phyloP scores from a whole-genome alignment of 2,888 invertebrate species.

The Rhagophthalmus giganteus region DNA sequence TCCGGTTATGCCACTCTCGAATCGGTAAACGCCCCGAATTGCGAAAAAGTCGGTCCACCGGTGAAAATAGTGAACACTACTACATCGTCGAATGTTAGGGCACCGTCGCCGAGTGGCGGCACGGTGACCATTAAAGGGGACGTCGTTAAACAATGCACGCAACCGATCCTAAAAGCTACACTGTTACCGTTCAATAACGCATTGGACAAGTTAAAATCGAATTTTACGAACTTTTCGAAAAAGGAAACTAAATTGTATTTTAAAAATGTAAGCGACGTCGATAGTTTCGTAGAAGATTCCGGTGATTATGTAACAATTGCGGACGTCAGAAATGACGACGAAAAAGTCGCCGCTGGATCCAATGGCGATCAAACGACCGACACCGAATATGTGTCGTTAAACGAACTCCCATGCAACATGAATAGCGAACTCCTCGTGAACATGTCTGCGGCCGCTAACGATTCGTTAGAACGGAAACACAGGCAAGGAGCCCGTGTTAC shows the following conservation, averaged over 20 bases:
- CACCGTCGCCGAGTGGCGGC: slow-evolving; percentile 52
- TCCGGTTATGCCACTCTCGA: slow-evolving; percentile 53
- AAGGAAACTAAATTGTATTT: slow-evolving; percentile 57
- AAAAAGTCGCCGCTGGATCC: slow-evolving; percentile 54
- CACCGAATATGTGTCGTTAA: slow-evolving; percentile 79
- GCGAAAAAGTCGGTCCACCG: slow-evolving; percentile 8
- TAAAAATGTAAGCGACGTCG: background rate
- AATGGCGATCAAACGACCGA: slow-evolving; percentile 61
- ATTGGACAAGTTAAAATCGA: slow-evolving; percentile 68
- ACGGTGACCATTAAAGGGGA: slow-evolving; percentile 45
- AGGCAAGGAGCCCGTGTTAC: slow-evolving; percentile 77
- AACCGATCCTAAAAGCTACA: slow-evolving; percentile 54
- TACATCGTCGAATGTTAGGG: slow-evolving; percentile 38
- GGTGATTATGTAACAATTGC: slow-evolving; percentile 88
- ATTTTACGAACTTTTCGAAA: slow-evolving; percentile 46
- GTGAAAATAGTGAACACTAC: slow-evolving; percentile 11
- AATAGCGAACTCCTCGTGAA: slow-evolving; percentile 33
- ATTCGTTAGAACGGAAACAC: slow-evolving; percentile 60
- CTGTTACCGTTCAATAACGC: slow-evolving; percentile 71
- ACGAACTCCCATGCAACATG: slow-evolving; percentile 67
- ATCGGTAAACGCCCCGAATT: slow-evolving; percentile 37
- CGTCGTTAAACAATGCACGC: slow-evolving; percentile 34
- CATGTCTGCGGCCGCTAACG: slow-evolving; percentile 41
- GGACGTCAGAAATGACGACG: slow-evolving; percentile 79
- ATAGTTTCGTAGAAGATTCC: slow-evolving; percentile 56